Percentiles rank a stretch among this genome's conserved stretches.
phyloP scores from a whole-genome alignment of 1,140 invertebrate species.

The Pseudomyrmex cubaensis region DNA sequence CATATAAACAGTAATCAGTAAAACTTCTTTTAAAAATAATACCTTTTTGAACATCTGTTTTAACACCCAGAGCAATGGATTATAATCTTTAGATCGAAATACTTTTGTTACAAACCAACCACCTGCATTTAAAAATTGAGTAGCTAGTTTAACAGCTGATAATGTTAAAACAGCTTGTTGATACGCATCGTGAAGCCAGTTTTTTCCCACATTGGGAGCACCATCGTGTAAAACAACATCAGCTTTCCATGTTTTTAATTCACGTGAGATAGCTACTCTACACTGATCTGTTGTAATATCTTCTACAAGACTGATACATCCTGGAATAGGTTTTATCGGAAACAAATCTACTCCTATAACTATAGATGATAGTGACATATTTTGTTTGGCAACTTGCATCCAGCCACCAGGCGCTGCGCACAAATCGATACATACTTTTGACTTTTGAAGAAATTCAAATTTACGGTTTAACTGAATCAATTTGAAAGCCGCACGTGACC shows the following conservation, averaged over 20 bases:
- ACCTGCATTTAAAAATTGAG: conserved; percentile 95
- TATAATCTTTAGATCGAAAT: conserved; percentile 99
- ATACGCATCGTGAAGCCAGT: conserved; percentile 99
- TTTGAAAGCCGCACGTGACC: conserved; percentile 99
- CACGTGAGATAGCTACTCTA: conserved; percentile 91
- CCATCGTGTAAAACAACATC: conserved; percentile 99
- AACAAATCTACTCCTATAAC: conserved; percentile 98
- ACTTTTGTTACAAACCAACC: conserved; percentile 99
- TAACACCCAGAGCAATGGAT: conserved; percentile 97
- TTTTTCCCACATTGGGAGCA: conserved; percentile 99
- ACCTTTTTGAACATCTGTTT: conserved; percentile 97
- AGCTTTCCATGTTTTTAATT: conserved; percentile 98
- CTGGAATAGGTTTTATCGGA: conserved; percentile 96
- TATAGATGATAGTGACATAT: conserved; percentile 98
- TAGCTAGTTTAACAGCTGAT: conserved; percentile 96
- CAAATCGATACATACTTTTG: conserved; percentile 98
- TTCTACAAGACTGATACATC: conserved; percentile 95
- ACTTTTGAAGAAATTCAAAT: conserved; percentile 98
- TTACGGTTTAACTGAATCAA: conserved; percentile 99
- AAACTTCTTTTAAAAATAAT: conserved; percentile 31
- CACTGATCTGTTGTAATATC: conserved; percentile 99
- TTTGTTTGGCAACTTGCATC: conserved; percentile 99
- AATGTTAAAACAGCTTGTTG: conserved; percentile 96
- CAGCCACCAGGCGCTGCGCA: conserved; percentile 99
- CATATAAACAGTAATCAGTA: background rate